These are phyloP conservation scores for Psettodes erumei DNA, from an alignment of 2,113 vertebrate genomes.

Conservation along the genomic window DNA sequence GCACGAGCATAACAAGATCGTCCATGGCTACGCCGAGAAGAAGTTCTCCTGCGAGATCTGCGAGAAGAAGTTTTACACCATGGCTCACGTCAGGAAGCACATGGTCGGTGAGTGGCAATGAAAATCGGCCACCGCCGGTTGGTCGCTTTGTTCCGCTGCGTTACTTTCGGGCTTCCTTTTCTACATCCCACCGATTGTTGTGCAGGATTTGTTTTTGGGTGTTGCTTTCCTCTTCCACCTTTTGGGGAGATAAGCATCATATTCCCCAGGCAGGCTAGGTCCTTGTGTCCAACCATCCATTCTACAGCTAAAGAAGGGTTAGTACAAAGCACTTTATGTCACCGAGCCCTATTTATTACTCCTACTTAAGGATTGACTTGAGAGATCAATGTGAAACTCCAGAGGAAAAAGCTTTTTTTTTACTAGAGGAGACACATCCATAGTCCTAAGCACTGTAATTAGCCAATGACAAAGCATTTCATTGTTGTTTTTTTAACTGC, in stretches of 20 bases:
- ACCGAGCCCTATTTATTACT: background rate
- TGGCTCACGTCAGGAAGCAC: constrained; percentile 98
- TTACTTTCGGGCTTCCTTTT: constrained; percentile 37
- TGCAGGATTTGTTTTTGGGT: constrained; percentile 55
- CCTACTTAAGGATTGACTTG: constrained; percentile 16
- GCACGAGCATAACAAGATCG: constrained; percentile 95
- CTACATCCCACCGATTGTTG: constrained; percentile 43
- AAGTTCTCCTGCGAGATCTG: constrained; percentile 97
- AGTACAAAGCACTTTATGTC: background rate
- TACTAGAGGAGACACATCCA: constrained; percentile 19
- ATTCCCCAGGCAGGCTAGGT: constrained; percentile 21
- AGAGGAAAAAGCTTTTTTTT: constrained; percentile 46
- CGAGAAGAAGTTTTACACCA: constrained; percentile 97
- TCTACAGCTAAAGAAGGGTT: background rate
- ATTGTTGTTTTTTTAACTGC: constrained; percentile 1
- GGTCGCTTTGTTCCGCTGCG: constrained; percentile 1
- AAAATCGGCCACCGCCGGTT: background rate
- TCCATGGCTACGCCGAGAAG: constrained; percentile 94
- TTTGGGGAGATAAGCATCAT: constrained; percentile 58
- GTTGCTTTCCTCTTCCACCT: constrained; percentile 58
- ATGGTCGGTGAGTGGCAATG: constrained; percentile 93
- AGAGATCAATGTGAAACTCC: constrained; percentile 29
- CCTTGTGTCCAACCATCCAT: background rate
- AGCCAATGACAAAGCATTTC: constrained; percentile 19
- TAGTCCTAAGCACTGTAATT: constrained; percentile 21